Base-by-base conservation (phyloP, 2,888 invertebrate species). In the Tethea ocularis region DNA sequence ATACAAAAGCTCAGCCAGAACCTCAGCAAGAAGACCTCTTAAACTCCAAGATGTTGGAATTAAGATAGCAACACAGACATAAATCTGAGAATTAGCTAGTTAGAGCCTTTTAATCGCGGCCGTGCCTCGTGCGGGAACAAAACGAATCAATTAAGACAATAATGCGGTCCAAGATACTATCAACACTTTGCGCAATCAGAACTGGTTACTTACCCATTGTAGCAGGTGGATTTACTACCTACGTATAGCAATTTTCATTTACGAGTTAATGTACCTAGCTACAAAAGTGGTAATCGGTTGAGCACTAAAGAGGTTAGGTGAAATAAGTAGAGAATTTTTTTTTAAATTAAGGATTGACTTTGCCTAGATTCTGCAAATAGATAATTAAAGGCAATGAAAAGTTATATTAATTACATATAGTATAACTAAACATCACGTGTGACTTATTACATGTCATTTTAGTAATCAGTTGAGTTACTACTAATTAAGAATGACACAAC, bases 121-220 rank as follows among this genome's bases (percentile, higher is more conserved):
- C 22, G 26, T 53, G 57, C 63, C 61, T 59, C 46, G 46, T 20
- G 46, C 46, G 62, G 62, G 63, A 67, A 76, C 77, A 74, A 81
- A 84, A 88, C 86, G 82, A 83, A 84, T 88, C 87, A 88, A 88
- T 88, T 88, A 88, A 88, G 82, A 80, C 82, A 82, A 86, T 88
- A 82, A 83, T 82, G 80, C 78, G 81, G 75, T 72, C 65, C 46
- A 63, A 72, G 76, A 71, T 74, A 77, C 75, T 57, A 71, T 71
- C 69, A 61, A 71, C 62, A 59, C 65, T 64, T 62, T 67, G 67
- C 70, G 72, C 75, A 78, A 76, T 78, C 75, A 71, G 52, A 24
- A 52, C 52, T 52, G 23, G n/a, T 52, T n/a, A 71, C 69, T 66
- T 66, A 58, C 53, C 56, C 20, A 46, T 46, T 46, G 46, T 46